These are phyloP conservation scores for Mechanitis mazaeus DNA, from an alignment of 2,888 invertebrate genomes.

Conservation along the genomic window DNA sequence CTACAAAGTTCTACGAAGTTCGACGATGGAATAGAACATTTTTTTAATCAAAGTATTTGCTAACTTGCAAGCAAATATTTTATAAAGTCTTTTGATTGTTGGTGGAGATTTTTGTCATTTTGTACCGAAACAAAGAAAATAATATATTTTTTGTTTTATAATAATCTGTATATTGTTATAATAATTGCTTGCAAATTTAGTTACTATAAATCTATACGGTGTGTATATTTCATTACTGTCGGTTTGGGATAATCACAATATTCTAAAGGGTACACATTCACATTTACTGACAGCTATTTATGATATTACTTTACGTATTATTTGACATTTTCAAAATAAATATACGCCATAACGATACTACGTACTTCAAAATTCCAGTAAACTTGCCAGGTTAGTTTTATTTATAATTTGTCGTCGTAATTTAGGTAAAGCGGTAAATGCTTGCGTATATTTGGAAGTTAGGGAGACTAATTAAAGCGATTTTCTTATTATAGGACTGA, in stretches of 20 bases:
- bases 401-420: constrained; percentile 4
- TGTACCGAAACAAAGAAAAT: not conserved
- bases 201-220: not conserved
- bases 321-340: constrained; percentile 13
- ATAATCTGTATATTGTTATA: too few species aligned
- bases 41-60: constrained; percentile 5
- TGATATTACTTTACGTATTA: constrained; percentile 30
- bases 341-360: constrained; percentile 24
- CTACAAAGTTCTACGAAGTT: not conserved
- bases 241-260: not conserved
- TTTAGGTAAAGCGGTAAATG: constrained; percentile 4
- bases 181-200: constrained; percentile 2
- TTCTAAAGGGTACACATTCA: constrained; percentile 18
- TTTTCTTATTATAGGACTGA: constrained; percentile 3
- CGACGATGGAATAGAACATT: not conserved
- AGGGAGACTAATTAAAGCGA: not conserved
- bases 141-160: not conserved
- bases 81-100: not conserved
- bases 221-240: not conserved
- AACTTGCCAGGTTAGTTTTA: constrained; percentile 32
- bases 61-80: constrained; percentile 17
- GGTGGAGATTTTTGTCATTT: not conserved
- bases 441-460: not conserved
- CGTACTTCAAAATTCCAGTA: constrained; percentile 32
- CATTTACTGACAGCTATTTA: constrained; percentile 27